phyloP scores from a whole-genome alignment of 1,140 invertebrate genomes.

The Myzus persicae region DNA sequence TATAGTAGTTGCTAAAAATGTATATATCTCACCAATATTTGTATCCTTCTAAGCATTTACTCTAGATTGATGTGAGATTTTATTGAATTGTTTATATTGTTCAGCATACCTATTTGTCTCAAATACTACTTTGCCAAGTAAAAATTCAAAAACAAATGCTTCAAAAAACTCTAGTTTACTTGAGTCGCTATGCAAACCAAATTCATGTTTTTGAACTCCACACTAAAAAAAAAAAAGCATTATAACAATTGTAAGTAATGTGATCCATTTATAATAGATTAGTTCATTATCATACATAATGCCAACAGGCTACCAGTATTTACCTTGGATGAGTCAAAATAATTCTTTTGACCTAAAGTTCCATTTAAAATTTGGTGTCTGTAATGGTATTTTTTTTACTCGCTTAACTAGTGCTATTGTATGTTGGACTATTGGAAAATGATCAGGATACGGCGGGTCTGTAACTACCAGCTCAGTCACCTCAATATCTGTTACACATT shows the following conservation, averaged over 20 bases:
- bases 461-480: background rate
- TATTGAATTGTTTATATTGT: background rate
- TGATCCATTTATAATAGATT: no score
- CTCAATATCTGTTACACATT: no score
- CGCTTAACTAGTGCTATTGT: no score
- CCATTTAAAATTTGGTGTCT: background rate
- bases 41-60: background rate
- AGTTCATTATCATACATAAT: background rate
- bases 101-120: background rate
- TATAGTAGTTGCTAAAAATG: background rate
- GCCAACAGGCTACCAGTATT: background rate
- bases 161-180: background rate
- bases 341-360: background rate
- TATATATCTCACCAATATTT: background rate
- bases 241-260: no score
- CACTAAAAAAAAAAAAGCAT: background rate
- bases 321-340: background rate
- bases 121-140: background rate
- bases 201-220: background rate
- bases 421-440: background rate
- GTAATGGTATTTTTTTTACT: background rate
- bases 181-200: background rate
- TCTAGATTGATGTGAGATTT: background rate
- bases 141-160: background rate
- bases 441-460: background rate